phyloP scores from a whole-genome alignment of 2,888 invertebrate genomes.

The Anodontia alba region DNA sequence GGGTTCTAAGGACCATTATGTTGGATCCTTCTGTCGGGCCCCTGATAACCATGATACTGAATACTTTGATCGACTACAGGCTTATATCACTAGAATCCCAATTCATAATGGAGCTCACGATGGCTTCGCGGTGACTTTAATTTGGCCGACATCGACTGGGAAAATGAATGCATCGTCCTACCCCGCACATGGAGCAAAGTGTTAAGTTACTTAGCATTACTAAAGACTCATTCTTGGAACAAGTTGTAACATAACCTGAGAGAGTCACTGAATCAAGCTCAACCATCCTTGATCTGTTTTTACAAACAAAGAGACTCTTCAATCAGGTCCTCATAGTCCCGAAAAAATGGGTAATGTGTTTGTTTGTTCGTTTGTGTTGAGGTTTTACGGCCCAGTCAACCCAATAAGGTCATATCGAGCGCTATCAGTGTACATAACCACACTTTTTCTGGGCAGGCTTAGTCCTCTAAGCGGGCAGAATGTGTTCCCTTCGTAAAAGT shows the following conservation, averaged over 20 bases:
- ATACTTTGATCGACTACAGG: neutral
- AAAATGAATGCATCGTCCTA: neutral
- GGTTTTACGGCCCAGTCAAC: too few relatives aligned
- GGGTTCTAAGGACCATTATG: neutral
- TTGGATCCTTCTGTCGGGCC: conserved; percentile 14
- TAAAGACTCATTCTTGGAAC: conserved; percentile 6
- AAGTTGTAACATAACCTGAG: conserved; percentile 1
- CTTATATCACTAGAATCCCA: neutral
- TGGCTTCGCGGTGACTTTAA: conserved; percentile 13
- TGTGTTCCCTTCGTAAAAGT: conserved; percentile 15
- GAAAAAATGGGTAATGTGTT: conserved; percentile 8
- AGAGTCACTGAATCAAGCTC: neutral
- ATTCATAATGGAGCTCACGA: neutral
- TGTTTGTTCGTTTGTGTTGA: too few relatives aligned
- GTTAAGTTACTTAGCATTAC: neutral
- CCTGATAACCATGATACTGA: neutral
- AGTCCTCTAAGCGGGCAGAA: conserved; percentile 27
- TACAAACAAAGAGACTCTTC: conserved; percentile 14
- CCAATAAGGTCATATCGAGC: too few relatives aligned
- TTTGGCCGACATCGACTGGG: neutral
- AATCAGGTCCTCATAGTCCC: conserved; percentile 3
- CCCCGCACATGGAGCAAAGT: neutral
- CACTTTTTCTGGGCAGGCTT: too few relatives aligned
- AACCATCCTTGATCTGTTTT: conserved; percentile 15
- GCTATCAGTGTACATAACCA: too few relatives aligned